Evolutionary conservation across 2,113 vertebrate genomes (phyloP).

Genomic region (Phrynocephalus versicolor): DNA sequence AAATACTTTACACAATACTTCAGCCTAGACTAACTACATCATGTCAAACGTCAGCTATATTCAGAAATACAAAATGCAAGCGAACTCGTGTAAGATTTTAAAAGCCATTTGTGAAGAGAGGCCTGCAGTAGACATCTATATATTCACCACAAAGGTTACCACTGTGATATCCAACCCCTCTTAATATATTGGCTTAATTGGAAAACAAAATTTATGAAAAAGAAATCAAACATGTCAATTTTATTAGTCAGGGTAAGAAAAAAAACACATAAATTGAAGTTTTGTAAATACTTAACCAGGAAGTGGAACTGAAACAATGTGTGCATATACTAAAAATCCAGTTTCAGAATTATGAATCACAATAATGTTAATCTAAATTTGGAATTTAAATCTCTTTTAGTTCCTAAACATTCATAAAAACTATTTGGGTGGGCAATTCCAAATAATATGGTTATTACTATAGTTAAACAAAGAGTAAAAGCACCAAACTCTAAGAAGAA

Average conservation of each 20-base stretch:
- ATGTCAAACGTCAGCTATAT: slow-evolving; percentile 23
- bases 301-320: not conserved
- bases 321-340: not conserved
- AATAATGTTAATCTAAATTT: not conserved
- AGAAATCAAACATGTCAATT: not conserved
- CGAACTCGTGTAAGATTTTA: not conserved
- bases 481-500: too few species aligned
- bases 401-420: not conserved
- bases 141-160: slow-evolving; percentile 3
- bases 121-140: not conserved
- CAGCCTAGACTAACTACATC: not conserved
- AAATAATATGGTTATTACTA: not conserved
- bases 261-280: not conserved
- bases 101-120: slow-evolving; percentile 11
- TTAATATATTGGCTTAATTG: not conserved
- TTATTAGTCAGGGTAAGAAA: not conserved
- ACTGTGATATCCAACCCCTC: not conserved
- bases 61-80: not conserved
- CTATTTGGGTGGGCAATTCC: not conserved
- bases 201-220: not conserved
- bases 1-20: slow-evolving; percentile 20
- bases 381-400: not conserved
- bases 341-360: not conserved
- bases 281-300: too few species aligned
- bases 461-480: not conserved